These are phyloP conservation scores for Centrocercus urophasianus DNA, from an alignment of 2,113 vertebrate genomes.

Conservation along the genomic window DNA sequence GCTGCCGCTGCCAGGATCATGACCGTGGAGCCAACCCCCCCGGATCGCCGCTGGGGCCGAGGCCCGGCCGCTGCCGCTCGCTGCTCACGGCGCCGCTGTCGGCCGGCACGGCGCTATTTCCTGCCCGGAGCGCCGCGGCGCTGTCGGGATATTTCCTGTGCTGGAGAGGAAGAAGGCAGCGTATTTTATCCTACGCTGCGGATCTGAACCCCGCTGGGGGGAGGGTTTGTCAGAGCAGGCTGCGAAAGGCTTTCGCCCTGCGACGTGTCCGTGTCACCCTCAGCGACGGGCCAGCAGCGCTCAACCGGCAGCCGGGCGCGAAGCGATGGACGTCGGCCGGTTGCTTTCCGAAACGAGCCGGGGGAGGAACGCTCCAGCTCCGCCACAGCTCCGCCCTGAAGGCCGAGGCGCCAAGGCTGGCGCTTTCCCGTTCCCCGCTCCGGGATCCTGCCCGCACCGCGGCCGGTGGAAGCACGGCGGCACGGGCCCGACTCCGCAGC, in stretches of 20 bases:
- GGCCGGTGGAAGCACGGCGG: not conserved
- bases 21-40: not conserved
- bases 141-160: not conserved
- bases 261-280: not conserved
- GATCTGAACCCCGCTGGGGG: not conserved
- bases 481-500: not conserved
- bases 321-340: not conserved
- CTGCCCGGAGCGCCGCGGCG: not conserved
- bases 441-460: not conserved
- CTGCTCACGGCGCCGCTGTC: rapidly evolving
- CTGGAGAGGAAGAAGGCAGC: not conserved
- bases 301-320: not conserved
- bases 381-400: not conserved
- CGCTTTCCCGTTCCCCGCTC: rapidly evolving
- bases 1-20: not conserved
- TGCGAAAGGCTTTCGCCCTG: not conserved
- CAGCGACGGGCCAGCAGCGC: not conserved
- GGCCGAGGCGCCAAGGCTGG: not conserved
- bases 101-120: not conserved
- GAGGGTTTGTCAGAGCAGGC: not conserved
- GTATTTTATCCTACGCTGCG: not conserved
- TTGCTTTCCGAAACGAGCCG: not conserved
- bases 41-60: not conserved
- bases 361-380: not conserved
- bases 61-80: not conserved